Base-by-base conservation (phyloP, 2,797 vertebrate species). In the Limnodromus scolopaceus region DNA sequence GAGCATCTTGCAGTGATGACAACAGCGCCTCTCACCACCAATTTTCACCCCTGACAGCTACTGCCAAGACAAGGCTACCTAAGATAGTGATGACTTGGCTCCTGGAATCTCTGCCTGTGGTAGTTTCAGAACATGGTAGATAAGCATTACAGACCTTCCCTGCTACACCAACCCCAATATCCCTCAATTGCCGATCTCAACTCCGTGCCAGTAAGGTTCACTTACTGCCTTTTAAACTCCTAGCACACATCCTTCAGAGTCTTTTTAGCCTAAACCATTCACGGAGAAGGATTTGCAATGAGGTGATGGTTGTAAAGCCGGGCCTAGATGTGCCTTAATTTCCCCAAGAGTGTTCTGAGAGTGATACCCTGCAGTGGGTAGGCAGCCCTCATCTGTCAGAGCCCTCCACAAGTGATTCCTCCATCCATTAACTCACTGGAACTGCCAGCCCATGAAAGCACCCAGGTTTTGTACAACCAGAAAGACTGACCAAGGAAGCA, bases 131-230 rank as follows among this genome's bases (percentile, higher is more conserved):
- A 45, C 48, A 13, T 0, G 1, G 10, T 2, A 51, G 36, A 11
- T 55, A 48, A 88, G 15, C 25, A 38, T 38, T 39, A 51, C 12
- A 61, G 58, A 46, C 64, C 41, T n/a, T 46, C 53, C 27, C 38
- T 63, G 43, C 54, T 57, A 27, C 27, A 34, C 13, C 36, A 61
- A 39, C 16, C 17, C 11, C 0, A 0, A 10, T 43, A 15, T 76
- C 51, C n/a, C n/a, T 64, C 55, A 41, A 51, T 20, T 72, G 28
- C 36, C 3, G 0, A n/a, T 8, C 49, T 92, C 76, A 80, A 19
- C 15, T 39, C 36, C 7, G 2, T 32, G 57, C 17, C 76, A 38
- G 0, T 8, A 49, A 70, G 28, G 38, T 30, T 83, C 71, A 90
- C 7, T 68, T 58, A 57, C 0, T 93, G 36, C 27, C 63, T 55